Evolutionary conservation across 2,113 vertebrate genomes (phyloP).

Genomic region (Xenopus laevis): DNA sequence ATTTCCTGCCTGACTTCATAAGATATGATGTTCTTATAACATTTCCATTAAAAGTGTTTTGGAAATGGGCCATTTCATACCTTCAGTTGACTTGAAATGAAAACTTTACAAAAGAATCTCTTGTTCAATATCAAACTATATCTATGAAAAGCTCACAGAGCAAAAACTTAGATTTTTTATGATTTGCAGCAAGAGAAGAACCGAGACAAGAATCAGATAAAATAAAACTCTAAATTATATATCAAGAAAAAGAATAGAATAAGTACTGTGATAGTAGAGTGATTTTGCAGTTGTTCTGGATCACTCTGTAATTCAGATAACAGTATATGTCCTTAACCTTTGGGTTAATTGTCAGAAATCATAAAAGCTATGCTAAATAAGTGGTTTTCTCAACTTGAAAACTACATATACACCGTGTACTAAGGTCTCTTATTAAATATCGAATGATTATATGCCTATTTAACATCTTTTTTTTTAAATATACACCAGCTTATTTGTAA

Average conservation of each 20-base stretch:
- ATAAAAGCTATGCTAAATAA: no score
- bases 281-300: not conserved
- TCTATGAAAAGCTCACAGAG: not conserved
- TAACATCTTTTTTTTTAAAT: no score
- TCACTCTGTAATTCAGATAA: not conserved
- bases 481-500: no score
- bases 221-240: not conserved
- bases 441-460: no score
- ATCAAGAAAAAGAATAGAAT: not conserved
- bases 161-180: not conserved
- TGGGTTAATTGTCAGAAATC: no score
- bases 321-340: not conserved
- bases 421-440: no score
- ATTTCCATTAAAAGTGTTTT: slow-evolving; percentile 36
- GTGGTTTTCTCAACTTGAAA: no score
- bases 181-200: not conserved
- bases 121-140: slow-evolving; percentile 7
- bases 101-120: slow-evolving; percentile 17
- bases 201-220: slow-evolving; percentile 3
- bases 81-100: slow-evolving; percentile 8
- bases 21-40: slow-evolving; percentile 25
- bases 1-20: slow-evolving; percentile 20
- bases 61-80: slow-evolving; percentile 23
- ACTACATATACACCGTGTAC: no score
- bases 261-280: not conserved